Evolutionary conservation across 2,113 vertebrate species (phyloP).

Genomic region (Actinemys pallida): DNA sequence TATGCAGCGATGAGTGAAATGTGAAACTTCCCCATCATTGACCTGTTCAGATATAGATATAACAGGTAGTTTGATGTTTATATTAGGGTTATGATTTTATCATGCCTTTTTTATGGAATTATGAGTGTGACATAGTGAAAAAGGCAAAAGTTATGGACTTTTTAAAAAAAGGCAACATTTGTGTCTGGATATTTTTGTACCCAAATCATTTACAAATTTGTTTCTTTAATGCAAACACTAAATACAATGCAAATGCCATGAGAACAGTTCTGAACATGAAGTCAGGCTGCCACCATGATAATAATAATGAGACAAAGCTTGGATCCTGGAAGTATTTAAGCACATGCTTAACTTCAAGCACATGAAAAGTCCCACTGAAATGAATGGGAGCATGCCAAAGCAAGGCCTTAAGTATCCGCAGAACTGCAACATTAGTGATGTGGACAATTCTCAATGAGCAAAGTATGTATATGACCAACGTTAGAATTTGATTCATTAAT

Average conservation of each 20-base stretch:
- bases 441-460: background rate
- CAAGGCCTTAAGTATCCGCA: background rate
- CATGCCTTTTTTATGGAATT: background rate
- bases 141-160: background rate
- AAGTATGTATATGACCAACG: background rate
- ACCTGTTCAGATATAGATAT: background rate
- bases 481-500: background rate
- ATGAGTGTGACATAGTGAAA: background rate
- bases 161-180: background rate
- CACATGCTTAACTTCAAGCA: background rate
- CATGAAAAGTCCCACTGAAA: background rate
- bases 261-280: background rate
- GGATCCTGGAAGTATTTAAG: background rate
- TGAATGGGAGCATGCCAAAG: background rate
- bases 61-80: background rate
- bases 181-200: background rate
- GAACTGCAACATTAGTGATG: background rate
- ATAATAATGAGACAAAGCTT: background rate
- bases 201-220: background rate
- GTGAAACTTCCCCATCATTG: background rate
- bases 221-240: background rate
- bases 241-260: background rate
- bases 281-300: background rate
- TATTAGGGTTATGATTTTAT: background rate
- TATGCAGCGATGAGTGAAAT: background rate